Conservation (phyloP, 2,888 invertebrate species). For the Tenthredo distinguenda region DNA sequence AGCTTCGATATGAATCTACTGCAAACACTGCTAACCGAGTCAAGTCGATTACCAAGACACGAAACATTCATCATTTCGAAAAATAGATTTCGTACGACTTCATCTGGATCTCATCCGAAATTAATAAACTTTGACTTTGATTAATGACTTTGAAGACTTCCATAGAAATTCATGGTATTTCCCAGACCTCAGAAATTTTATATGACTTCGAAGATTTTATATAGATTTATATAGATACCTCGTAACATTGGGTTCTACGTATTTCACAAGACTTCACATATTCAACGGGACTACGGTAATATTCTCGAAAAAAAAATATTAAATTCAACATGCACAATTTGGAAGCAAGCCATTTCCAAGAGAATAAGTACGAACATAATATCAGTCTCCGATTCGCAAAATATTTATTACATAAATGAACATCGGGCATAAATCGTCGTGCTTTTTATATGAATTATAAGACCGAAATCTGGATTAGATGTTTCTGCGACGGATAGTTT, state of each 20-base stretch:
- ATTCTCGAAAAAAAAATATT: too few relatives aligned
- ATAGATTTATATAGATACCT: background rate
- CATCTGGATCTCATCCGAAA: too few relatives aligned
- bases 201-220: background rate
- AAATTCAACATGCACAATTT: too few relatives aligned
- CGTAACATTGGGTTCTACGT: background rate
- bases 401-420: too few relatives aligned
- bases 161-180: background rate
- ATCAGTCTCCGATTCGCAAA: too few relatives aligned
- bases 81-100: background rate
- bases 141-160: background rate
- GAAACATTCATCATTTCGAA: background rate
- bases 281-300: too few relatives aligned
- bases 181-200: background rate
- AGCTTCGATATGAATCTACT: background rate
- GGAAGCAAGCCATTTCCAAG: too few relatives aligned
- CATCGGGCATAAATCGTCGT: too few relatives aligned
- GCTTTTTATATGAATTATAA: background rate
- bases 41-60: background rate
- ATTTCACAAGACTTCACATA: too few relatives aligned
- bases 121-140: background rate
- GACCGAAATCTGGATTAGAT: background rate
- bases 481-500: background rate
- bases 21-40: background rate
- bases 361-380: too few relatives aligned